Conservation (phyloP, 2,113 vertebrate species). For the Mirza zaza region DNA sequence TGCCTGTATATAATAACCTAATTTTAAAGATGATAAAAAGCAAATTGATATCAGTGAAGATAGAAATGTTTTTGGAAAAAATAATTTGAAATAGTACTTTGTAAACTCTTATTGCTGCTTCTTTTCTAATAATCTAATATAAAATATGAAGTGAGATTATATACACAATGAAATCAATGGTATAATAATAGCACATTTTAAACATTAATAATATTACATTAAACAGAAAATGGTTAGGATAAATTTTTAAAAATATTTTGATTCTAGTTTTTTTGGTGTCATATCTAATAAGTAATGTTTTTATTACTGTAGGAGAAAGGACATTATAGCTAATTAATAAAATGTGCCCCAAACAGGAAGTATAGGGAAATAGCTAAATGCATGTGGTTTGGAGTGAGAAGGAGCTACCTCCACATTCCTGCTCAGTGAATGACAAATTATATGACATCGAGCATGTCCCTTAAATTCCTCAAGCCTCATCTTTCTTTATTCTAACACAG, state of each 20-base stretch:
- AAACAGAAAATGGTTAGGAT: background rate
- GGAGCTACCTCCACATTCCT: background rate
- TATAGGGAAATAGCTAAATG: fast-evolving
- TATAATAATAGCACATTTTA: background rate
- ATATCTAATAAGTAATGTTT: background rate
- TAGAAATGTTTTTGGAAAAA: background rate
- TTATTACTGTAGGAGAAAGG: background rate
- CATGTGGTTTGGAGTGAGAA: background rate
- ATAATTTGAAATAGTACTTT: background rate
- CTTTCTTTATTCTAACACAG: background rate
- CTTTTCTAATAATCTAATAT: background rate
- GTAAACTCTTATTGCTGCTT: background rate
- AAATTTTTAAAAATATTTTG: background rate
- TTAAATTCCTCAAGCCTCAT: background rate
- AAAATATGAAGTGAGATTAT: background rate
- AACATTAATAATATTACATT: background rate
- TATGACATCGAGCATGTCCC: background rate
- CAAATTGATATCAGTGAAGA: background rate
- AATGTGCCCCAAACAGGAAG: background rate
- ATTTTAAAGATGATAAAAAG: background rate
- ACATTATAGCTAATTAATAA: background rate
- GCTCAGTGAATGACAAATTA: background rate
- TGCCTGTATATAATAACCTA: background rate
- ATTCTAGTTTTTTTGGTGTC: background rate
- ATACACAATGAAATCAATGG: background rate